phyloP scores from a whole-genome alignment of 2,797 vertebrate genomes.

The Melanotaenia trifasciata region DNA sequence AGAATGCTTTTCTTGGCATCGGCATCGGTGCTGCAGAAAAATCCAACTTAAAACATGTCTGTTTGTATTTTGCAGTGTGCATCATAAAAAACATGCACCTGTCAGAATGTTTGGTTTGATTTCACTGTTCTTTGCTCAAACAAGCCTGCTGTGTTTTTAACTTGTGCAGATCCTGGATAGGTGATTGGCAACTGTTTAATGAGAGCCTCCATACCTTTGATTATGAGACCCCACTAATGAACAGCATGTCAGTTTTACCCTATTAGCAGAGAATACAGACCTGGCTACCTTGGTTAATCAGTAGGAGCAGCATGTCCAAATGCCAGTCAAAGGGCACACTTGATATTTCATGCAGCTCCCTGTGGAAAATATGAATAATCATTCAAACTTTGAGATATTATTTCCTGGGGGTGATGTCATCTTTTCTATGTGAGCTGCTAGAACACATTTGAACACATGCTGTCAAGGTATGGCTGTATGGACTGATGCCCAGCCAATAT shows the following conservation, averaged over 20 bases:
- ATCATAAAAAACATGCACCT: constrained; percentile 13
- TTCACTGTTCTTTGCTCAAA: constrained; percentile 31
- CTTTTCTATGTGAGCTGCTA: constrained; percentile 14
- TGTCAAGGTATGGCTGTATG: constrained; percentile 1
- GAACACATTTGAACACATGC: constrained; percentile 15
- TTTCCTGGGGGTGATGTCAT: constrained; percentile 40
- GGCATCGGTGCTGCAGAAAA: not conserved
- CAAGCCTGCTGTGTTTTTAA: constrained; percentile 42
- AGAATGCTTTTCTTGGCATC: not conserved
- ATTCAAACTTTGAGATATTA: constrained; percentile 34
- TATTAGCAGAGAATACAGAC: constrained; percentile 61
- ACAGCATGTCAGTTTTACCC: constrained; percentile 63
- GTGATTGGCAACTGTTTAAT: constrained; percentile 74
- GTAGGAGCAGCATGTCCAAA: constrained; percentile 56
- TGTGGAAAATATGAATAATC: constrained; percentile 53
- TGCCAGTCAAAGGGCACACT: constrained; percentile 69
- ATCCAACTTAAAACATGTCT: not conserved
- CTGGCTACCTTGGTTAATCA: constrained; percentile 55
- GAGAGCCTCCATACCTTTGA: constrained; percentile 68
- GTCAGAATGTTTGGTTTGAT: constrained; percentile 34
- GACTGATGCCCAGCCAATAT: constrained; percentile 26
- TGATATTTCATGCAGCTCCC: constrained; percentile 63
- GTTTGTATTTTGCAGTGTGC: constrained; percentile 1
- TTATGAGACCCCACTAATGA: constrained; percentile 65
- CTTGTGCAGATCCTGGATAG: constrained; percentile 34